Percentiles rank a stretch among this genome's conserved stretches.
These are phyloP conservation scores for Nannobrachium achirus DNA, from an alignment of 2,113 vertebrate species.

Conservation along the genomic window DNA sequence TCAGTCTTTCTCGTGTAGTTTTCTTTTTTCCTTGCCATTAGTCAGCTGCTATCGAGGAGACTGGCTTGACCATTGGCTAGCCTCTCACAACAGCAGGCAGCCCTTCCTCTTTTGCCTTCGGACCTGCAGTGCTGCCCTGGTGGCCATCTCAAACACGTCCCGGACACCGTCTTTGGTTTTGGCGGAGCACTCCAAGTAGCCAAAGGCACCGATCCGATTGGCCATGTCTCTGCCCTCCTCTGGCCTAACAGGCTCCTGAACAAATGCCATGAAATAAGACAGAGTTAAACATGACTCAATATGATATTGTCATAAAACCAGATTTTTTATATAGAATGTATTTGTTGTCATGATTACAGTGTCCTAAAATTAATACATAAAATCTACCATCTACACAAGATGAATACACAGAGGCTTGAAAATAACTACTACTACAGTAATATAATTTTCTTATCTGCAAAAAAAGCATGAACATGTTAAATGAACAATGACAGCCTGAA, in stretches of 20 bases:
- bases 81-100: slow-evolving; percentile 87
- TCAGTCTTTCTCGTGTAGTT: slow-evolving; percentile 49
- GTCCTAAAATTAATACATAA: too few species aligned
- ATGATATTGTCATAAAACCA: background rate
- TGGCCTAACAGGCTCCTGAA: slow-evolving; percentile 90
- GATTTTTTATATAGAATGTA: too few species aligned
- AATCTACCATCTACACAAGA: background rate
- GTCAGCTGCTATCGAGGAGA: slow-evolving; percentile 27
- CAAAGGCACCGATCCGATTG: slow-evolving; percentile 91
- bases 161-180: slow-evolving; percentile 97
- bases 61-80: slow-evolving; percentile 10
- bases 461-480: background rate
- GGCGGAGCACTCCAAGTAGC: slow-evolving; percentile 96
- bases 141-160: slow-evolving; percentile 98
- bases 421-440: too few species aligned
- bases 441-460: too few species aligned
- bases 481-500: background rate
- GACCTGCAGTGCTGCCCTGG: slow-evolving; percentile 93
- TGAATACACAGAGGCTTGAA: too few species aligned
- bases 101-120: slow-evolving; percentile 88
- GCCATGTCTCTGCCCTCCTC: slow-evolving; percentile 97
- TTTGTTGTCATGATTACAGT: too few species aligned
- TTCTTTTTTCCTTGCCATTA: slow-evolving; percentile 35
- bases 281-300: slow-evolving; percentile 12
- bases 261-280: background rate